Evolutionary conservation across 23 tunicate genomes (phyloP).

Genomic region (Halocynthia aurantium): DNA sequence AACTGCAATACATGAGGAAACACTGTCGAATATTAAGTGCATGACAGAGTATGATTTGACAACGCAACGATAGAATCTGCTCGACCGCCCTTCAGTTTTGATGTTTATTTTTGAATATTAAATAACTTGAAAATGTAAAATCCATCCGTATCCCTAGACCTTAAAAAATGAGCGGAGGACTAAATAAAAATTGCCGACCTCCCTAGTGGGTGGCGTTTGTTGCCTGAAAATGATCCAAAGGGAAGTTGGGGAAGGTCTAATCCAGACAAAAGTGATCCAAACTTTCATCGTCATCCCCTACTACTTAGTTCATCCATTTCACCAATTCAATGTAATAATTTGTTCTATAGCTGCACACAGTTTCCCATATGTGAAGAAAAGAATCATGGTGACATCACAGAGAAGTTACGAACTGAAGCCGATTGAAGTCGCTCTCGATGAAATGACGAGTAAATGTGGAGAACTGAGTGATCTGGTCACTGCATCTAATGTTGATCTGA

Average conservation of each 20-base stretch:
- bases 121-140: too few relatives aligned
- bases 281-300: neutral
- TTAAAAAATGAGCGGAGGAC: too few relatives aligned
- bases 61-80: too few relatives aligned
- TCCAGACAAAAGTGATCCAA: too few relatives aligned
- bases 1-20: too few relatives aligned
- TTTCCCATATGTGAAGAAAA: slow-evolving; percentile 95
- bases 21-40: too few relatives aligned
- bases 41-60: too few relatives aligned
- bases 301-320: neutral
- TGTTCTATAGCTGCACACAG: slow-evolving; percentile 53
- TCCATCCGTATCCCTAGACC: too few relatives aligned
- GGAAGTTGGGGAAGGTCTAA: too few relatives aligned
- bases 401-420: slow-evolving; percentile 93
- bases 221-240: neutral
- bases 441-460: slow-evolving; percentile 75
- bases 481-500: slow-evolving; percentile 62
- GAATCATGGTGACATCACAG: slow-evolving; percentile 55
- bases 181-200: too few relatives aligned
- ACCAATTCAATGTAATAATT: neutral
- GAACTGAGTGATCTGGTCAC: slow-evolving; percentile 71
- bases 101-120: too few relatives aligned
- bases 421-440: slow-evolving; percentile 93
- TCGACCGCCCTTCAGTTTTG: too few relatives aligned
- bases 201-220: neutral